Evolutionary conservation across 2,113 vertebrate genomes (phyloP).

Genomic region (Lepus europaeus): DNA sequence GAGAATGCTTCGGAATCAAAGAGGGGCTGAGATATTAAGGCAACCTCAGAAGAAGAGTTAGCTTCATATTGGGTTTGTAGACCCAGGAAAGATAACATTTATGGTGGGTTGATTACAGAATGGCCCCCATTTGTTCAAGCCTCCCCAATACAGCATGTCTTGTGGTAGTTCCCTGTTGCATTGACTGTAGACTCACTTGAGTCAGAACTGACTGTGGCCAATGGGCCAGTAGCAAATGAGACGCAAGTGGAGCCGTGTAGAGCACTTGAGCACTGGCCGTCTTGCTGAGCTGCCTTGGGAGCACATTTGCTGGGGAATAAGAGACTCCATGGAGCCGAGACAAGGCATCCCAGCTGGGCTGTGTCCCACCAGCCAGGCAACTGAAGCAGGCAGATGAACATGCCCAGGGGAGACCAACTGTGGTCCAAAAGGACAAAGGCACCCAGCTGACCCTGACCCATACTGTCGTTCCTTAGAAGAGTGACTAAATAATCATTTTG

Average conservation of each 20-base stretch:
- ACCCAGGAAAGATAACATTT: background rate
- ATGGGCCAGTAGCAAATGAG: background rate
- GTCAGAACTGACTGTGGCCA: background rate
- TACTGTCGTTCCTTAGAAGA: background rate
- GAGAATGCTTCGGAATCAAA: background rate
- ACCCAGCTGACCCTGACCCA: background rate
- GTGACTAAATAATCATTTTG: conserved; percentile 9
- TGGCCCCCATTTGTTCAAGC: background rate
- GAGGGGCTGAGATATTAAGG: background rate
- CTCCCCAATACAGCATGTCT: background rate
- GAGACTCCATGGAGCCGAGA: background rate
- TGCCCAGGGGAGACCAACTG: background rate
- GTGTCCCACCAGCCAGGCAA: background rate
- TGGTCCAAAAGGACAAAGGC: background rate
- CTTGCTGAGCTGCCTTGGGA: background rate
- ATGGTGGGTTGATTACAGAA: background rate
- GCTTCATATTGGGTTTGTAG: background rate
- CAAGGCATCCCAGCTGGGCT: background rate
- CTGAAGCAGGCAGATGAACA: background rate
- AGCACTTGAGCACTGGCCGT: background rate
- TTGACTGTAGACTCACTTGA: background rate
- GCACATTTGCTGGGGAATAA: background rate
- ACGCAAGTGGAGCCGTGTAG: background rate
- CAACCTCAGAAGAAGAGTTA: background rate
- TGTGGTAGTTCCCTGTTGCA: background rate